Evolutionary conservation across 1,140 invertebrate species (phyloP).

Genomic region (Amyelois transitella): DNA sequence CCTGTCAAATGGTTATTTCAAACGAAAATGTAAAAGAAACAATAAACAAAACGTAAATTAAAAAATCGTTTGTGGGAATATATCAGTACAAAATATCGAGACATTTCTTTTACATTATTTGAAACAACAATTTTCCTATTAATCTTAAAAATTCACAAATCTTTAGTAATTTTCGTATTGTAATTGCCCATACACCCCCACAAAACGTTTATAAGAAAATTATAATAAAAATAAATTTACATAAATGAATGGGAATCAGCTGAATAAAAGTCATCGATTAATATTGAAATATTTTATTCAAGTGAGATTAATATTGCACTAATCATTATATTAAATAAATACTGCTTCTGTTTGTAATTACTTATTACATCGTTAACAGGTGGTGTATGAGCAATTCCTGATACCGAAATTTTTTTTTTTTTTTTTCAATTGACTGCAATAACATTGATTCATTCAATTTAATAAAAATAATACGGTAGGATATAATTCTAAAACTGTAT

Average conservation of each 20-base stretch:
- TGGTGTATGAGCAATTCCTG: constrained; percentile 71
- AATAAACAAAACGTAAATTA: constrained; percentile 27
- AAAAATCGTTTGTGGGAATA: constrained; percentile 63
- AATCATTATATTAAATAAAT: constrained; percentile 34
- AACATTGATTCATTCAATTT: too few species aligned
- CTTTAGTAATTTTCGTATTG: constrained; percentile 23
- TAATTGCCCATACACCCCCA: constrained; percentile 36
- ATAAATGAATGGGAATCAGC: constrained; percentile 57
- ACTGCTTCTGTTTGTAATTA: constrained; percentile 36
- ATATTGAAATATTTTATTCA: constrained; percentile 60
- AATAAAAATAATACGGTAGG: too few species aligned
- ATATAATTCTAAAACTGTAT: too few species aligned
- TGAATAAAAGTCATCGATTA: constrained; percentile 64
- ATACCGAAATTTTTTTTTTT: constrained; percentile 1
- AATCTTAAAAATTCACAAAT: not conserved
- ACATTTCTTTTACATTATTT: constrained; percentile 1
- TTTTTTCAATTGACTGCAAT: not conserved
- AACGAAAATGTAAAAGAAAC: constrained; percentile 27
- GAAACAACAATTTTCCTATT: not conserved
- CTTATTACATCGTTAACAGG: constrained; percentile 53
- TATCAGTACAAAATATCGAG: constrained; percentile 34
- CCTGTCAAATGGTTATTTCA: constrained; percentile 4
- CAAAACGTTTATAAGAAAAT: constrained; percentile 30
- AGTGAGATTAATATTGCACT: constrained; percentile 56
- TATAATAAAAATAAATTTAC: constrained; percentile 46